Base-by-base conservation (phyloP, 2,113 vertebrate species). In the Nicator chloris region DNA sequence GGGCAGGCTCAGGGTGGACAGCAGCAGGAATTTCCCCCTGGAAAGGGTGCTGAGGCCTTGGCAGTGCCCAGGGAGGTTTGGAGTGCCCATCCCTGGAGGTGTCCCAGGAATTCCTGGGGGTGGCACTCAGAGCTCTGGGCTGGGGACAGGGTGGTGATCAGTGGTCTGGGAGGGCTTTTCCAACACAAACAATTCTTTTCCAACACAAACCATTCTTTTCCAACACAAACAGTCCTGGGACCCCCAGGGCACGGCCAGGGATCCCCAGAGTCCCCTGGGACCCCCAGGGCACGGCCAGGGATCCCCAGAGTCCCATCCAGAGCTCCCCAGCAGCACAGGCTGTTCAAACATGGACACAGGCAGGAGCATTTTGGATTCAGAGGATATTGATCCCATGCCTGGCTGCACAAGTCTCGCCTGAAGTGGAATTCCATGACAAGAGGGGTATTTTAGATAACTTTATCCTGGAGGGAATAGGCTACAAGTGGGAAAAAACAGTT, bases 281-380 rank as follows among this genome's bases (percentile, higher is more conserved):
- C n/a, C n/a, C n/a, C n/a, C n/a, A n/a, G n/a, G n/a, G n/a, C n/a
- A n/a, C n/a, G n/a, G n/a, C n/a, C n/a, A n/a, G n/a, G n/a, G n/a
- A n/a, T n/a, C n/a, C n/a, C n/a, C n/a, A n/a, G n/a, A n/a, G n/a
- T n/a, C n/a, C n/a, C n/a, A n/a, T n/a, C 15, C 73, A 45, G 53
- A 8, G 54, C 30, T 3, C 40, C 59, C 50, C 63, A 56, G 63
- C 56, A 79, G 50, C 30, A 2, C 2, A 0, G 28, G 42, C 57
- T 63, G 27, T 3, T 39, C 4, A 7, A 12, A 37, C 10, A 4
- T 0, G 7, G 50, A 1, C 50, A 22, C 2, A 10, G 42, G 56
- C 61, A 33, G 65, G 6, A 0, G 13, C 11, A 2, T 8, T 20
- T 30, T 18, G 70, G 42, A 44, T 17, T 63, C 37, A 28, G 11